Evolutionary conservation across 2,797 vertebrate genomes (phyloP), one percentile per base, ranked within the genome.

Genomic region (Tokudaia muenninki): DNA sequence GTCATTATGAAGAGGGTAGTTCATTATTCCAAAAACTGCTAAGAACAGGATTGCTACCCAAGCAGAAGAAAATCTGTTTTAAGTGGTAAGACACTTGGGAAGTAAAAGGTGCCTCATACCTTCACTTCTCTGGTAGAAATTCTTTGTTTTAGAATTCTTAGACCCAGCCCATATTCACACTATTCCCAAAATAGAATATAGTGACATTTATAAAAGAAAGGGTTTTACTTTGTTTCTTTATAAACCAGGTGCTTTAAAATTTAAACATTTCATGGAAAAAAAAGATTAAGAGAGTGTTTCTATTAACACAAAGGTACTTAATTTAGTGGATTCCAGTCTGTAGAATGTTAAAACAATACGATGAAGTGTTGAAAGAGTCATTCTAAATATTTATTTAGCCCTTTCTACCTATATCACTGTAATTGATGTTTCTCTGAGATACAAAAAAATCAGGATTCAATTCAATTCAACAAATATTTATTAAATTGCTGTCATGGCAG

Each of bases 401-500:
- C 93, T 81, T 90, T 93, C 94, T 98, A 80, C 81, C 61, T 95
- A 74, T 93, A 96, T 92, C 79, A 86, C 80, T 96, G 34, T 96
- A 97, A 97, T 98, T 98, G 67, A 90, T 95, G 78, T 94, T 97
- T 95, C 87, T 90, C 80, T 70, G 83, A 94, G 91, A 95, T 95
- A 94, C 92, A 96, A 96, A 97, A 87, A 96, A 94, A 96, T 78
- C 65, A 96, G 91, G 90, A 94, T 94, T 94, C 96, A 97, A 98
- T 97, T 96, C 63, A 89, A 94, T 97, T 97, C 93, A 94, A 98
- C 97, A 98, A 98, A 97, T 98, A 97, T 98, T 97, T 97, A 97
- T 97, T 96, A 97, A 97, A 87, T 96, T 97, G 92, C 96, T 91
- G 41, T 75, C 94, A 95, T 94, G 34, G 44, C 37, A 93, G 94